Base-by-base conservation (phyloP, 1,140 invertebrate genomes). In the Magallana angulata region DNA sequence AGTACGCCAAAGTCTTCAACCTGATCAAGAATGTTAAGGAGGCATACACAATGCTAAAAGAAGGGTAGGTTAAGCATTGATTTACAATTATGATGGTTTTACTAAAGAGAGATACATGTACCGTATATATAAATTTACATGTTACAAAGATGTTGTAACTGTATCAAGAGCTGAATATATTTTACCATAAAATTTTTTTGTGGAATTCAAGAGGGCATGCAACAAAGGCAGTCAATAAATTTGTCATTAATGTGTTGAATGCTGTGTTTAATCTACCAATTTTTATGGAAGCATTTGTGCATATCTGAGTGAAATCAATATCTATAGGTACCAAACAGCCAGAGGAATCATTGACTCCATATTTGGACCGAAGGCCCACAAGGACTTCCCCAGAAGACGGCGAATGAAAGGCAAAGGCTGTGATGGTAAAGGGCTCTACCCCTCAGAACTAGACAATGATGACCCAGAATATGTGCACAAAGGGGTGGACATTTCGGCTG, bases 331-430 rank as follows among this genome's bases (percentile, higher is more conserved):
- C 71, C 68, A 87, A 57, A 89, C 82, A 59, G 90, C 90, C n/a
- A 80, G 89, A 60, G 64, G 85, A 24, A 80, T 91, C 7, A 83
- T 91, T 57, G 89, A 91, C 76, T 64, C 84, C 57, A 88, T 91
- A 80, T 91, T 90, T 89, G 91, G 91, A 62, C 91, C 91, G 14
- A 91, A 89, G 83, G 88, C 85, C 36, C 91, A 91, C 88, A 88
- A 90, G 24, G 24, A 84, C 9, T 91, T 91, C 62, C 91, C 91
- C 12, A 82, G 88, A 24, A 71, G 11, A 57, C 64, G 59, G 1
- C 76, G 90, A 36, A 36, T 82, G 24, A 82, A 90, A 30, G 90
- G 88, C 30, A 80, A 81, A 30, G 85, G 82, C 1, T 91, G 90
- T 87, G 62, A 56, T 56, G 89, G 89, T 12, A 64, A 85, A n/a